These are phyloP conservation scores for Ammospiza maritima DNA, from an alignment of 2,797 vertebrate species.

Conservation along the genomic window DNA sequence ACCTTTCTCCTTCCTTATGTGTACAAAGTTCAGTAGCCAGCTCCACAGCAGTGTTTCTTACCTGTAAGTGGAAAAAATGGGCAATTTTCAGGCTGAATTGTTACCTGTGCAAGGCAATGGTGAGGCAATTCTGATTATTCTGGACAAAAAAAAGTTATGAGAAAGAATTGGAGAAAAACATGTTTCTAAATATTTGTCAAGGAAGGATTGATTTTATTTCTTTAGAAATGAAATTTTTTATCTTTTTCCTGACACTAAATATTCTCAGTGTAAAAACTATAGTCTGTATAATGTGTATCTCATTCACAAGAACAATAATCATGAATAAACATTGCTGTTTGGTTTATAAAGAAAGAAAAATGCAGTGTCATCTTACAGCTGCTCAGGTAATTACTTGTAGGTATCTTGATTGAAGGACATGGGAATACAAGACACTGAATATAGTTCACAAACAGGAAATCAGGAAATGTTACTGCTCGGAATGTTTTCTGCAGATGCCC, in stretches of 20 bases:
- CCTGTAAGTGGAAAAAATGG: not conserved
- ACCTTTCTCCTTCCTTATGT: not conserved
- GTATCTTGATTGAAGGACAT: not conserved
- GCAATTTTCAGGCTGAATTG: not conserved
- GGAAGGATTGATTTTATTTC: not conserved
- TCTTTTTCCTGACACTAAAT: not conserved
- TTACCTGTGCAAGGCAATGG: not conserved
- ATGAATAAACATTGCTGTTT: not conserved
- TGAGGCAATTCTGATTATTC: not conserved
- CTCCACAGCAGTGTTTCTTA: not conserved
- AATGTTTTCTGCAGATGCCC: not conserved
- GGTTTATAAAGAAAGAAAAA: not conserved
- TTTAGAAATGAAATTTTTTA: not conserved
- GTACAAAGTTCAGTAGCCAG: not conserved
- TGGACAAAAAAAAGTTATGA: not conserved
- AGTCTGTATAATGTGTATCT: not conserved
- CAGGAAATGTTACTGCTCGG: not conserved
- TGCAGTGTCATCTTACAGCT: not conserved
- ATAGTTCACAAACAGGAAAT: not conserved
- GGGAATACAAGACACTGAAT: not conserved
- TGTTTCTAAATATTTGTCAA: not conserved
- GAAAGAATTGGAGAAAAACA: not conserved
- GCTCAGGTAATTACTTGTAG: not conserved
- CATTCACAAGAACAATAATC: not conserved
- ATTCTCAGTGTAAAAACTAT: not conserved